Evolutionary conservation across 2,113 vertebrate genomes (phyloP).

Genomic region (Neolamprologus hecqui): DNA sequence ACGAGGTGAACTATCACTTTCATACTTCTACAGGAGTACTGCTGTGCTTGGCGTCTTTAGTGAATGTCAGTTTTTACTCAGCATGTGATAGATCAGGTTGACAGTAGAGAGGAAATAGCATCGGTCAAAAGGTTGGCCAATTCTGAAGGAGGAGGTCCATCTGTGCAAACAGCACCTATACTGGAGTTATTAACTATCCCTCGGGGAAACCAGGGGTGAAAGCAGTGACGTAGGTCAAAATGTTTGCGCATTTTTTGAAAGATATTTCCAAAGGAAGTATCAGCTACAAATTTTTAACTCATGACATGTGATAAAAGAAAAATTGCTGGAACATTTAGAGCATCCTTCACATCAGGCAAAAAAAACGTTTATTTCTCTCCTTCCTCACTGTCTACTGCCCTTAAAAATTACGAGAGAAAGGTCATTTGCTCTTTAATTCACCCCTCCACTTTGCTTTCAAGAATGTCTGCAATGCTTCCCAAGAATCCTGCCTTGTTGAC

Average conservation of each 20-base stretch:
- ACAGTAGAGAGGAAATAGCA: slow-evolving; percentile 49
- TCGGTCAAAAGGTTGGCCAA: slow-evolving; percentile 26
- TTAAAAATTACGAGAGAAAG: slow-evolving; percentile 37
- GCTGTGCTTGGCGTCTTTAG: slow-evolving; percentile 39
- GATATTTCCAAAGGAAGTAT: neutral
- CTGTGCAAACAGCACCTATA: slow-evolving; percentile 67
- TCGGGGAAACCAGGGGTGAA: neutral
- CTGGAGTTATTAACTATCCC: slow-evolving; percentile 55
- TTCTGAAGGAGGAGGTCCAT: slow-evolving; percentile 57
- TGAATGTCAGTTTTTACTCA: slow-evolving; percentile 30
- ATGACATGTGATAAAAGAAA: neutral
- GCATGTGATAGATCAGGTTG: slow-evolving; percentile 43
- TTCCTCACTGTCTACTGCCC: slow-evolving; percentile 18
- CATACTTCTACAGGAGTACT: neutral
- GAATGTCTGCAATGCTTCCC: slow-evolving; percentile 74
- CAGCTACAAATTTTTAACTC: neutral
- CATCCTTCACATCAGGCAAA: neutral
- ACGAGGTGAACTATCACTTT: neutral
- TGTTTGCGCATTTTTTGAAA: neutral
- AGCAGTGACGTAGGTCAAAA: neutral
- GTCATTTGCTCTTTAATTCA: slow-evolving; percentile 39
- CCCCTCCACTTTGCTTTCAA: slow-evolving; percentile 56
- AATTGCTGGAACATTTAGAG: neutral
- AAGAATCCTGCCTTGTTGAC: slow-evolving; percentile 72
- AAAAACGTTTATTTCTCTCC: neutral